Evolutionary conservation across 2,888 invertebrate genomes (phyloP), one percentile per base, ranked within the genome.

Genomic region (Cyclophora punctaria): DNA sequence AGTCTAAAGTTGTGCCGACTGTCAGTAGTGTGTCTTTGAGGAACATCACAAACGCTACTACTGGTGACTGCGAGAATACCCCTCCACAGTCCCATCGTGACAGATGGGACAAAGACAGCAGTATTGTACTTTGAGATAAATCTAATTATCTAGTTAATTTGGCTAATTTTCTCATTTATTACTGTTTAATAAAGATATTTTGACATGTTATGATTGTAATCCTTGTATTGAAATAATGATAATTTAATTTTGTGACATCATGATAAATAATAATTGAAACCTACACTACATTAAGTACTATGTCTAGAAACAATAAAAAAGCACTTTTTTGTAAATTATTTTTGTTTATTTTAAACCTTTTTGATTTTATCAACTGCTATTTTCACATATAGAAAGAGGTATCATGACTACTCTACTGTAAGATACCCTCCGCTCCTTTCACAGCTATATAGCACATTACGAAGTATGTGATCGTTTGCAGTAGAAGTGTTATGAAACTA

Each of bases 81-180:
- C 89, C 89, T 44, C 89, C 89, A 3, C 80, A 87, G 52, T 82
- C 86, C 46, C 83, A 89, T 49, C 79, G 88, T 34, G 89, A 88
- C 51, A 71, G 72, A 60, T 89, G 89, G 89, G 89, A 89, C 51
- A 83, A 87, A 69, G 88, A 89, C 44, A 82, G 57, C 59, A 89
- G 89, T 61, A 82, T 89, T 76, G 80, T 89, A 33, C 80, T 89
- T 56, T 85, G 61, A 75, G 40, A 45, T 6, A 7, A 20, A 46
- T 49, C 46, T 41, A 48, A 45, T 46, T 50, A 35, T 45, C 47
- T 7, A 6, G 40, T 34, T 35, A 34, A 47, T 47, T 49, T 50
- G 40, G 43, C 50, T 45, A 46, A 34, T 48, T 47, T 37, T 35
- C 40, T 50, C 42, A 33, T 44, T 41, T 42, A 41, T 44, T 6